Conservation (phyloP, 2,888 invertebrate genomes). For the Oscheius sp. region DNA sequence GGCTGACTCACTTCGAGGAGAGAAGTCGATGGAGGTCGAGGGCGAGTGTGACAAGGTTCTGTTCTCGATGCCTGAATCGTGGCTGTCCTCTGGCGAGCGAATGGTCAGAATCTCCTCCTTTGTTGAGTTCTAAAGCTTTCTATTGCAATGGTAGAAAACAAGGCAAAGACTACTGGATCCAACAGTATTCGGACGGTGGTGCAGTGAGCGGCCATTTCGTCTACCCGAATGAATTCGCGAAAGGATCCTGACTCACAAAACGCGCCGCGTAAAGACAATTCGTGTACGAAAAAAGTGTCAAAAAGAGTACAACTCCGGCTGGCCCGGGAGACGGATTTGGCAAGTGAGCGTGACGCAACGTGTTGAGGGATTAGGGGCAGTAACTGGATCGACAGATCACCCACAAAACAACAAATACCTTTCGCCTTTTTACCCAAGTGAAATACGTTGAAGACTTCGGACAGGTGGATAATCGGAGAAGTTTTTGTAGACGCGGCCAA, state of each 20-base stretch:
- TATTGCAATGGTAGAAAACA: neutral
- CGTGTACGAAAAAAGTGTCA: constrained; percentile 12
- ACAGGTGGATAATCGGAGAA: neutral
- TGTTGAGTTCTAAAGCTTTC: constrained; percentile 42
- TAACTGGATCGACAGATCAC: constrained; percentile 30
- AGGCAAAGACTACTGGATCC: neutral
- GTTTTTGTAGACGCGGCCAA: constrained; percentile 8
- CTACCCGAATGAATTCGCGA: neutral
- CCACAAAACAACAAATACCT: constrained; percentile 9
- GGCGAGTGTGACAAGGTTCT: constrained; percentile 47
- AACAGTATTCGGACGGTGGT: constrained; percentile 13
- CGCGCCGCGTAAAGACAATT: constrained; percentile 17
- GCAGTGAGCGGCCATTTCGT: constrained; percentile 1
- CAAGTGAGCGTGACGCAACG: constrained; percentile 31
- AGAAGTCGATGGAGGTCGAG: constrained; percentile 53
- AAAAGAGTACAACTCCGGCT: too few species aligned
- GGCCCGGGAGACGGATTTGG: constrained; percentile 18
- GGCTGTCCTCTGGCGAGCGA: constrained; percentile 41
- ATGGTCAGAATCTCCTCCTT: constrained; percentile 53
- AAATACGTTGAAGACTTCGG: neutral
- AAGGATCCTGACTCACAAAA: neutral
- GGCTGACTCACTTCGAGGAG: constrained; percentile 52
- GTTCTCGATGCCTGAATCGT: constrained; percentile 57
- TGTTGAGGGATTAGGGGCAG: constrained; percentile 15
- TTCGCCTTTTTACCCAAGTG: neutral